phyloP scores from a whole-genome alignment of 2,888 invertebrate species.

The Drosophila borealis region DNA sequence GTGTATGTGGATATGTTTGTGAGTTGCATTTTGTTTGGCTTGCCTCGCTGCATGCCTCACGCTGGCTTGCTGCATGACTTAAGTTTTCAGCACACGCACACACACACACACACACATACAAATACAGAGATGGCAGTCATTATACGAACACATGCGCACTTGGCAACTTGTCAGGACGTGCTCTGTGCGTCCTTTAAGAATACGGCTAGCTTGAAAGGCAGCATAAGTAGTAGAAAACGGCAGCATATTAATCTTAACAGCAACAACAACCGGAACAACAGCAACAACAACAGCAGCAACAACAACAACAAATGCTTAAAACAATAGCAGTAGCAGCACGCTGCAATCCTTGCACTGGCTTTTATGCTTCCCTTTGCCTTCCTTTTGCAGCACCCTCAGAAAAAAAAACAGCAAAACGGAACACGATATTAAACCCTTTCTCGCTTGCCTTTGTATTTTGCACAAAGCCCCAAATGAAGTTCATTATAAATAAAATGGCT shows the following conservation, averaged over 20 bases:
- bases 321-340: constrained; percentile 35
- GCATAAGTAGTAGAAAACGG: constrained; percentile 76
- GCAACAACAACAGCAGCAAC: constrained; percentile 38
- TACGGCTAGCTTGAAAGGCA: constrained; percentile 64
- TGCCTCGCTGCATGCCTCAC: constrained; percentile 39
- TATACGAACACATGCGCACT: constrained; percentile 47
- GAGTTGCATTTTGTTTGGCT: constrained; percentile 36
- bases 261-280: constrained; percentile 52
- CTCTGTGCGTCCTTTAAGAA: constrained; percentile 57
- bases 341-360: constrained; percentile 51
- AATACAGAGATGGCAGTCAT: constrained; percentile 50
- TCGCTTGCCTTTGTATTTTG: constrained; percentile 27
- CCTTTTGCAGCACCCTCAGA: neutral
- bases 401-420: constrained; percentile 42
- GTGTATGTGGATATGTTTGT: constrained; percentile 41
- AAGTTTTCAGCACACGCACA: constrained; percentile 66
- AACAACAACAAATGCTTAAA: constrained; percentile 32
- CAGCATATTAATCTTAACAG: constrained; percentile 76
- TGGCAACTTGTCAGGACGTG: constrained; percentile 59
- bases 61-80: constrained; percentile 61
- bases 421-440: constrained; percentile 60
- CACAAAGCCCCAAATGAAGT: constrained; percentile 64
- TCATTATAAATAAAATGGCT: constrained; percentile 52
- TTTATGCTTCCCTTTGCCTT: constrained; percentile 24
- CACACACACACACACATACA: constrained; percentile 22